Percentiles rank a stretch among this genome's conserved stretches.
Evolutionary conservation across 2,113 vertebrate species (phyloP).

Genomic region (Carassius auratus): DNA sequence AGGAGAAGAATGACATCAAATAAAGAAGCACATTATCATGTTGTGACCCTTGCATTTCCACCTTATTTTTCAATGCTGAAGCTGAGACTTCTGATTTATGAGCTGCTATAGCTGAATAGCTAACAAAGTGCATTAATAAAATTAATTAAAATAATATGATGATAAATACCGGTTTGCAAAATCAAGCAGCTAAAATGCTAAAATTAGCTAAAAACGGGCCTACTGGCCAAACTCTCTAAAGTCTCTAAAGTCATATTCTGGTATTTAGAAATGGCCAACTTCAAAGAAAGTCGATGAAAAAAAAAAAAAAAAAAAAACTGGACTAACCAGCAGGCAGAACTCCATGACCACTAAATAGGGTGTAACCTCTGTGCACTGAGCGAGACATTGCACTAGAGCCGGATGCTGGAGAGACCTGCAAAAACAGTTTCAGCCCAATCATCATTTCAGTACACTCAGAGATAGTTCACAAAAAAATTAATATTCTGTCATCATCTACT

Average conservation of each 20-base stretch:
- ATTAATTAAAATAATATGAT: too few relatives aligned
- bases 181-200: too few relatives aligned
- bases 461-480: neutral
- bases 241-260: too few relatives aligned
- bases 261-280: too few relatives aligned
- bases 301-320: too few relatives aligned
- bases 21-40: neutral
- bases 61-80: too few relatives aligned
- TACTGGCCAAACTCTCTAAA: neutral
- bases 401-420: conserved; percentile 87
- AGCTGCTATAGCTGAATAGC: too few relatives aligned
- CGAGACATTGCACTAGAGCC: conserved; percentile 91
- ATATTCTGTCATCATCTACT: neutral
- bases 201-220: too few relatives aligned
- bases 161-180: too few relatives aligned
- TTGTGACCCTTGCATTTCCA: neutral
- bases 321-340: conserved; percentile 92
- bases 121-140: too few relatives aligned
- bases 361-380: conserved; percentile 89
- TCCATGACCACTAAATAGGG: conserved; percentile 97
- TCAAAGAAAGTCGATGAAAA: too few relatives aligned
- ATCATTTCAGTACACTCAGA: neutral
- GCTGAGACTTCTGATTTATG: too few relatives aligned
- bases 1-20: neutral
- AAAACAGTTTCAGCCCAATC: conserved; percentile 35